These are phyloP conservation scores for Hydropotes inermis DNA, from an alignment of 2,113 vertebrate genomes.

Conservation along the genomic window DNA sequence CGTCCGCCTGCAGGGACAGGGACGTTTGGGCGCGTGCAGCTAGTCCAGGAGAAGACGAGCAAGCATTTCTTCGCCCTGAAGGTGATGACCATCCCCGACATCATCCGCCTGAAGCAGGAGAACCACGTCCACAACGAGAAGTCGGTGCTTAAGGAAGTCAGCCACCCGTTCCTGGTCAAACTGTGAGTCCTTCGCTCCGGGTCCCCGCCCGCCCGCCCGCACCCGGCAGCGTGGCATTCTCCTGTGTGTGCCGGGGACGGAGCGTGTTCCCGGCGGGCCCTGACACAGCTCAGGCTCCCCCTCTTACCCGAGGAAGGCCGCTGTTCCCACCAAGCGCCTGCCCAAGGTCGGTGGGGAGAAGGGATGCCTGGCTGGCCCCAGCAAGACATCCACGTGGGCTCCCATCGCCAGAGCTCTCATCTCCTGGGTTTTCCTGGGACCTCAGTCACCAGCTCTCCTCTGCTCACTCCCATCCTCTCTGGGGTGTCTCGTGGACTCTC, in stretches of 20 bases:
- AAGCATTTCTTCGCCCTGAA: slow-evolving; percentile 91
- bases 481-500: rapidly evolving
- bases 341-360: background rate
- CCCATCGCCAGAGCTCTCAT: background rate
- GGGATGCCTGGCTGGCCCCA: background rate
- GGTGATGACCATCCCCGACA: slow-evolving; percentile 96
- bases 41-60: slow-evolving; percentile 90
- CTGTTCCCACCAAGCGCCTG: background rate
- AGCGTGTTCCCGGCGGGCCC: rapidly evolving
- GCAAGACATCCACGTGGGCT: background rate
- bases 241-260: rapidly evolving
- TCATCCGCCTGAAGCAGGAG: slow-evolving; percentile 96
- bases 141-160: slow-evolving; percentile 92
- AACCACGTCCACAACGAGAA: slow-evolving; percentile 98
- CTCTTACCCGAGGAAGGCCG: background rate
- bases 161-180: slow-evolving; percentile 93
- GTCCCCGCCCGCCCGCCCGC: rapidly evolving
- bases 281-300: background rate
- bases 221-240: rapidly evolving
- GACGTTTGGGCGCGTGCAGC: slow-evolving; percentile 94
- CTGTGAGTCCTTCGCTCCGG: slow-evolving; percentile 85
- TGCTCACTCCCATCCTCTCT: rapidly evolving
- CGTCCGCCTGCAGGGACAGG: slow-evolving; percentile 86
- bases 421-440: background rate
- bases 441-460: background rate